Percentiles rank a stretch among this genome's conserved stretches.
phyloP scores from a whole-genome alignment of 2,888 invertebrate genomes.

The Drosophila stalkeri region DNA sequence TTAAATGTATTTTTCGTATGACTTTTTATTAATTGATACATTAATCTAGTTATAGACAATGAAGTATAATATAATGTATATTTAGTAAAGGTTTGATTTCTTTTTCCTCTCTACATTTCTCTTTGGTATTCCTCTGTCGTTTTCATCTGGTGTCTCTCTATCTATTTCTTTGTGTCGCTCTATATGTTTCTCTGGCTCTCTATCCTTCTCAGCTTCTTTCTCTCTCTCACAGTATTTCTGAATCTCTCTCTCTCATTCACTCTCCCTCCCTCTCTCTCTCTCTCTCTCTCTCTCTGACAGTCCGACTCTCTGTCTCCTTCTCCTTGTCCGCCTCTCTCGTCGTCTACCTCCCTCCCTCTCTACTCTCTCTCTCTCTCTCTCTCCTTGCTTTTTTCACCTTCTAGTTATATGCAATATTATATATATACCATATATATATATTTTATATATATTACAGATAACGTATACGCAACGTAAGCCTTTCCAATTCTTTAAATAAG shows the following conservation, averaged over 20 bases:
- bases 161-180: neutral
- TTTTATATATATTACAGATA: too few species aligned
- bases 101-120: neutral
- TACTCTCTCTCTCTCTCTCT: neutral
- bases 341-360: neutral
- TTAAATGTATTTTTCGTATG: too few species aligned
- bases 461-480: too few species aligned
- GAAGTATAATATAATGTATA: too few species aligned
- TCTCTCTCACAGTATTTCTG: too few species aligned
- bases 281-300: neutral
- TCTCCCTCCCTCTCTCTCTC: neutral
- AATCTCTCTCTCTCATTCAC: neutral
- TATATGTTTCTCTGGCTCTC: neutral
- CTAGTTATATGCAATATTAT: too few species aligned
- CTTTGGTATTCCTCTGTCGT: neutral
- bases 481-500: too few species aligned
- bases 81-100: neutral
- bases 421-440: too few species aligned
- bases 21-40: too few species aligned
- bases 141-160: neutral
- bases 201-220: too few species aligned
- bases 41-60: too few species aligned
- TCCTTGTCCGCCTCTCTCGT: neutral
- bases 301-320: neutral
- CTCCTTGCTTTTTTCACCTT: too few species aligned